phyloP scores from a whole-genome alignment of 2,888 invertebrate genomes.

The Hylaea fasciaria region DNA sequence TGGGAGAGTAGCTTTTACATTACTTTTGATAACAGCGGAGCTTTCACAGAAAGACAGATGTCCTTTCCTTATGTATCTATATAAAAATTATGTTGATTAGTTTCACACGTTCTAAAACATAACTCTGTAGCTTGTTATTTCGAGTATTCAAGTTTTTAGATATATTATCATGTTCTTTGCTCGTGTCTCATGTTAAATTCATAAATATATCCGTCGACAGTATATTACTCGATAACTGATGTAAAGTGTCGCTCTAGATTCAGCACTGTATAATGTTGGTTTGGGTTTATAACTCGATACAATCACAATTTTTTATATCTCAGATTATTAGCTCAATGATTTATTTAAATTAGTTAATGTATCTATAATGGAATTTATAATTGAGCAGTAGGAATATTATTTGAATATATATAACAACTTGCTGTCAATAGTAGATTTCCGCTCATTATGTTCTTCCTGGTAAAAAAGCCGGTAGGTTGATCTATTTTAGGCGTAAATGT shows the following conservation, averaged over 20 bases:
- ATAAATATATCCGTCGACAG: neutral
- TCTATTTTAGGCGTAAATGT: conserved; percentile 1
- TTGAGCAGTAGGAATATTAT: conserved; percentile 15
- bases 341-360: conserved; percentile 9
- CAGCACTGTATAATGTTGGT: neutral
- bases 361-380: conserved; percentile 13
- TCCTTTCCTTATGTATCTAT: too few species aligned
- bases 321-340: conserved; percentile 1
- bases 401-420: conserved; percentile 10
- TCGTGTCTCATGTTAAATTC: conserved; percentile 9
- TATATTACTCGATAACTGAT: neutral
- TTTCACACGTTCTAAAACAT: too few species aligned
- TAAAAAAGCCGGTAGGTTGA: conserved; percentile 4
- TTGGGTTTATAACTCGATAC: neutral
- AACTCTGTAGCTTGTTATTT: too few species aligned
- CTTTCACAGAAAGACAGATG: too few species aligned
- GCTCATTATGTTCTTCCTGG: conserved; percentile 15
- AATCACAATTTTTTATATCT: neutral
- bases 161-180: too few species aligned
- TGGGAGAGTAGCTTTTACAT: too few species aligned
- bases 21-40: too few species aligned
- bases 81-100: too few species aligned
- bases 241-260: too few species aligned
- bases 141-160: too few species aligned
- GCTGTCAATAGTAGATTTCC: conserved; percentile 26